Percentiles rank a stretch among this genome's conserved stretches.
These are phyloP conservation scores for Eriocheir sinensis DNA, from an alignment of 1,140 invertebrate genomes.

Conservation along the genomic window DNA sequence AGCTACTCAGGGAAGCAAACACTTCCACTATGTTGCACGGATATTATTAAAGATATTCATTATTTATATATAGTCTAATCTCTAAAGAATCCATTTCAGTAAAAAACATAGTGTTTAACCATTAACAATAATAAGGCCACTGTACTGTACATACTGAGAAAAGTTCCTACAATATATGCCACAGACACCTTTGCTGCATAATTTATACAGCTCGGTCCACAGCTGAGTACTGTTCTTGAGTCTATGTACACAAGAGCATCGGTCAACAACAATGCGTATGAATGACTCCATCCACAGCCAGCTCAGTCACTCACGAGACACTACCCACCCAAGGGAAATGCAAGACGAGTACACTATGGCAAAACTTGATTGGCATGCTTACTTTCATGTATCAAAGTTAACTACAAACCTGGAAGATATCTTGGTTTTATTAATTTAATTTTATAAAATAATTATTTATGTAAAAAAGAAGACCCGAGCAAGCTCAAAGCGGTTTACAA, in stretches of 20 bases:
- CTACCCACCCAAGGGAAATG: constrained; percentile 45
- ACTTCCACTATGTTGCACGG: constrained; percentile 74
- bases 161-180: constrained; percentile 67
- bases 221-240: constrained; percentile 73
- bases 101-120: constrained; percentile 78
- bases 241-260: constrained; percentile 75
- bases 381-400: background rate
- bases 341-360: background rate
- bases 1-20: constrained; percentile 70
- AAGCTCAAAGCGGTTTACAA: constrained; percentile 17
- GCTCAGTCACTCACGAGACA: constrained; percentile 60
- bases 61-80: constrained; percentile 76
- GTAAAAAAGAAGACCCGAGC: background rate
- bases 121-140: constrained; percentile 78
- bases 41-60: constrained; percentile 78
- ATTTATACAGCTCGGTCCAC: constrained; percentile 46
- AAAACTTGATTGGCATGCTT: background rate
- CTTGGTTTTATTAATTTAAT: background rate
- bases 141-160: constrained; percentile 78
- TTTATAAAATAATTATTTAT: constrained; percentile 10
- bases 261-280: constrained; percentile 66
- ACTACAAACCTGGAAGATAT: background rate
- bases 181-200: constrained; percentile 50
- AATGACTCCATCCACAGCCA: constrained; percentile 59
- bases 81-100: constrained; percentile 77